Conservation (phyloP, 2,797 vertebrate species). For the Centropyge bicolor region DNA sequence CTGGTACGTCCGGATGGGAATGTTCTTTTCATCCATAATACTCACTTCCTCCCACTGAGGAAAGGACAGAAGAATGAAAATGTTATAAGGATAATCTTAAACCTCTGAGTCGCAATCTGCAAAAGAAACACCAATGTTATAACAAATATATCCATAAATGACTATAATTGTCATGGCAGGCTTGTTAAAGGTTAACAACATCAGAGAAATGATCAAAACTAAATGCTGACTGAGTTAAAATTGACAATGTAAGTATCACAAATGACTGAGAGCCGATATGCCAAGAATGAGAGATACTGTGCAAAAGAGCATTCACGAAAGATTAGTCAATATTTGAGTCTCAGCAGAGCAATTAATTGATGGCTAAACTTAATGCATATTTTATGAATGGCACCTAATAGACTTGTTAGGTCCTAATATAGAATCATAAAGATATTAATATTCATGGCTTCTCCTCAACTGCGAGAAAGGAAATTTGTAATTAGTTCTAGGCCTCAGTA, state of each 20-base stretch:
- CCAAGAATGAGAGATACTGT: conserved; percentile 31
- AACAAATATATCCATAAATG: conserved; percentile 1
- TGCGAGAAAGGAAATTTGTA: conserved; percentile 42
- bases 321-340: conserved; percentile 67
- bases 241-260: neutral
- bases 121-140: neutral
- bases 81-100: conserved; percentile 39
- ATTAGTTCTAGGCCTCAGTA: conserved; percentile 52
- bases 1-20: conserved; percentile 97
- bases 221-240: conserved; percentile 30
- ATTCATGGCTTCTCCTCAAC: conserved; percentile 60
- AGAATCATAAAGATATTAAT: conserved; percentile 63
- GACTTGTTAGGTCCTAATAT: conserved; percentile 62
- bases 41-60: conserved; percentile 98
- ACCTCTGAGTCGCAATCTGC: conserved; percentile 1
- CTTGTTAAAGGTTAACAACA: conserved; percentile 12
- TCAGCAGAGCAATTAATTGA: conserved; percentile 69
- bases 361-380: conserved; percentile 70
- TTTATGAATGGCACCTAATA: conserved; percentile 72
- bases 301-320: conserved; percentile 23
- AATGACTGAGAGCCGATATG: neutral
- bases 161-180: neutral
- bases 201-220: conserved; percentile 17
- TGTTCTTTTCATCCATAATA: conserved; percentile 99
- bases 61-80: conserved; percentile 50